Conservation (phyloP, 2,797 vertebrate genomes). For the Chelon auratus region DNA sequence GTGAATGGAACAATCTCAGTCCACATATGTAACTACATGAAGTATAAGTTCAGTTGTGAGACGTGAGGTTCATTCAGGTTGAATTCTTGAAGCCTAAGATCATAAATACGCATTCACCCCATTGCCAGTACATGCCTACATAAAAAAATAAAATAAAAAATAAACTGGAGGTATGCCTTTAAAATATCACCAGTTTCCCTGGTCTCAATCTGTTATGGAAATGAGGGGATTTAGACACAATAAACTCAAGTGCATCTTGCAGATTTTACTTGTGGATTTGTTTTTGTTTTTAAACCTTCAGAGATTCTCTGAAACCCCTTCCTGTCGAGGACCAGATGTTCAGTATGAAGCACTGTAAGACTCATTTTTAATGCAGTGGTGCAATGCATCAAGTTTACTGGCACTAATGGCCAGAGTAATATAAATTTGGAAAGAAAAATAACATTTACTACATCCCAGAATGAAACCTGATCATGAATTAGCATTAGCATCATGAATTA, state of each 20-base stretch:
- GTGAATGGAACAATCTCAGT: not conserved
- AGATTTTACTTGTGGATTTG: constrained; percentile 62
- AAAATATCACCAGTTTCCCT: constrained; percentile 33
- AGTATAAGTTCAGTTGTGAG: not conserved
- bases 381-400: constrained; percentile 17
- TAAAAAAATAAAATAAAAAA: constrained; percentile 31
- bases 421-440: constrained; percentile 3
- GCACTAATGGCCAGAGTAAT: constrained; percentile 10
- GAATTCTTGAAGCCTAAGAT: constrained; percentile 9
- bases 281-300: constrained; percentile 68
- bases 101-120: constrained; percentile 24
- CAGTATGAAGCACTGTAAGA: constrained; percentile 4
- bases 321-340: constrained; percentile 69
- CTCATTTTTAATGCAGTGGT: constrained; percentile 12
- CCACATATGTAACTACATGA: not conserved
- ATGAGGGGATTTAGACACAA: constrained; percentile 74
- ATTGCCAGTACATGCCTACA: constrained; percentile 29
- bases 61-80: constrained; percentile 17
- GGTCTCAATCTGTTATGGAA: constrained; percentile 74
- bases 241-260: constrained; percentile 69
- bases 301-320: constrained; percentile 51
- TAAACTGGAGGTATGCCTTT: constrained; percentile 58
- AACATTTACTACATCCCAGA: not conserved
- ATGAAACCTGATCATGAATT: not conserved
- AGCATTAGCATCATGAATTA: no score